Base-by-base conservation (phyloP, 2,888 invertebrate genomes). In the Mesochorus sp. region DNA sequence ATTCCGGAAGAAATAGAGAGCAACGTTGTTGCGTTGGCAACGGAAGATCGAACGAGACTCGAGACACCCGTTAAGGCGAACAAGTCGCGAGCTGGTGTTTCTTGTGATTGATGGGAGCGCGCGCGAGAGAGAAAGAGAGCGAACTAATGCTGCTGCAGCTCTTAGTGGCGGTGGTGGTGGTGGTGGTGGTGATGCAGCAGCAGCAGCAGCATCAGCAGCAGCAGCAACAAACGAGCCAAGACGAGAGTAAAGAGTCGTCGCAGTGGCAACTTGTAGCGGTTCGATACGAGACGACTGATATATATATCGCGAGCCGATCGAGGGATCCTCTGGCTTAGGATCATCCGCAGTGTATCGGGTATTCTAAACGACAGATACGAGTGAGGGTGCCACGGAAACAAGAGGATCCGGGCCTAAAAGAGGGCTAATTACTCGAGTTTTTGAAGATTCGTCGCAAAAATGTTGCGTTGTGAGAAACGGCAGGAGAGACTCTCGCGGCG, bases 51-150 rank as follows among this genome's bases (percentile, higher is more conserved):
- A 34, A 39, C 17, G 66, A 31, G 75, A 24, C 72, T 12, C 49
- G 49, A 8, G 34, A 53, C 34, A 82, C 81, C 85, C 84, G 83
- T 86, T 85, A 86, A 85, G 86, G 85, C 77, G 70, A 84, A 82
- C 81, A 80, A 80, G 78, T 81, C 76, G 80, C 66, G 83, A 80
- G 78, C 59, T 76, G 61, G 66, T 74, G 77, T 64, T 82, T 83
- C 83, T 83, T 81, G 87, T 82, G 83, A 85, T 85, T 85, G 84
- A 86, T 82, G 82, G 83, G 51, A 61, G 10, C 61, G 8, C 61
- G 47, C 10, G 42, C n/a, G n/a, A 24, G 44, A 28, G 34, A 74
- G 76, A 53, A 73, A 49, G 28, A 53, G 28, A 71, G 59, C 44
- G 39, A 42, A 59, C 51, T 47, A 51, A 31, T 28, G 57, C 61